These are phyloP conservation scores for Willisornis vidua DNA, from an alignment of 2,113 vertebrate species.

Conservation along the genomic window DNA sequence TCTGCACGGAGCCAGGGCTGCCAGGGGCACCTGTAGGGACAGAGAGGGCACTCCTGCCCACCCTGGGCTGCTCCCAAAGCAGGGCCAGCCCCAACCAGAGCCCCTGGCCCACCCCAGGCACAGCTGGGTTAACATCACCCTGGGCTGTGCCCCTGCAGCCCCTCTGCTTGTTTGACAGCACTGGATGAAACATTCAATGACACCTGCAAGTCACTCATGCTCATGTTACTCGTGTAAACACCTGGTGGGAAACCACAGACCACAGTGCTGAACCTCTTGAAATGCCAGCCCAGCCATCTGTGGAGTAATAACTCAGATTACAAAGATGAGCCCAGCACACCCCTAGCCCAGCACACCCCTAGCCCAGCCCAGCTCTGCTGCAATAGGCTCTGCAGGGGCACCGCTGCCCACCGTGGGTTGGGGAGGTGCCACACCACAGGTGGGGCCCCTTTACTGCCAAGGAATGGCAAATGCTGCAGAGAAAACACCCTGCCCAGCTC, in stretches of 20 bases:
- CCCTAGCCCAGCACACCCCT: background rate
- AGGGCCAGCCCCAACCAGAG: background rate
- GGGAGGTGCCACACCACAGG: background rate
- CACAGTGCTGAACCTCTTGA: rapidly evolving
- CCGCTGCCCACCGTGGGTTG: rapidly evolving
- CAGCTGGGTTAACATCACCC: rapidly evolving
- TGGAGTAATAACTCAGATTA: background rate
- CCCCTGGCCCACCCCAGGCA: background rate
- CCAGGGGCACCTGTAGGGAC: background rate
- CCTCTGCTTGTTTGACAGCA: background rate
- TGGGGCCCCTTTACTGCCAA: background rate
- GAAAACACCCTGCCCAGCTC: background rate
- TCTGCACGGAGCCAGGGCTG: rapidly evolving
- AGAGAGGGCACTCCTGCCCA: rapidly evolving
- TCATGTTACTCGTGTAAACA: rapidly evolving
- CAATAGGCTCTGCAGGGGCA: background rate
- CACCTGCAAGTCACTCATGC: rapidly evolving
- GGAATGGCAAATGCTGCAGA: background rate
- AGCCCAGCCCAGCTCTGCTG: background rate
- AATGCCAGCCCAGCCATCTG: background rate
- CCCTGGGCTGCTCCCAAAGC: background rate
- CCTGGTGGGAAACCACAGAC: background rate
- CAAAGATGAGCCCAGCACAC: background rate
- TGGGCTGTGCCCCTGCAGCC: background rate
- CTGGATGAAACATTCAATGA: background rate